Percentiles rank a stretch among this genome's conserved stretches.
These are phyloP conservation scores for Thunnus thynnus DNA, from an alignment of 2,113 vertebrate genomes.

Conservation along the genomic window DNA sequence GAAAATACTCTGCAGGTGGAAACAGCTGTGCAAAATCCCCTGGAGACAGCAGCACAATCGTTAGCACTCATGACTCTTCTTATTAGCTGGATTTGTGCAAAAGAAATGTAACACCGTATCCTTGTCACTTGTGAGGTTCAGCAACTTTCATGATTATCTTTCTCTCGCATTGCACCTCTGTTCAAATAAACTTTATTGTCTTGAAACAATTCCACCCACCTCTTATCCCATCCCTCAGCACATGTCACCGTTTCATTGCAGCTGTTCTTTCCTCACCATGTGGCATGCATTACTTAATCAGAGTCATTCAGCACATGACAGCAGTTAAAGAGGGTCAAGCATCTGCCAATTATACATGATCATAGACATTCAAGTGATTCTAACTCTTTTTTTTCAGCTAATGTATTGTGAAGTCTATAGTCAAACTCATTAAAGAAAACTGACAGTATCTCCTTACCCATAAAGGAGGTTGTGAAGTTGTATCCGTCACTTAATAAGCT, in stretches of 20 bases:
- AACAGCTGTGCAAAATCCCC: slow-evolving; percentile 72
- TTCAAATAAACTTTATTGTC: slow-evolving; percentile 42
- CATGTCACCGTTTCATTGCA: slow-evolving; percentile 9
- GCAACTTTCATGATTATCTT: slow-evolving; percentile 30
- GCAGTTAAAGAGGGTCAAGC: slow-evolving; percentile 28
- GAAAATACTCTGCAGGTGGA: slow-evolving; percentile 76
- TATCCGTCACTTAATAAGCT: too few species aligned
- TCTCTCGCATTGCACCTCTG: slow-evolving; percentile 5
- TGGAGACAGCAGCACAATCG: slow-evolving; percentile 44
- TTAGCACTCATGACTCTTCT: slow-evolving; percentile 61
- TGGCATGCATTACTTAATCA: slow-evolving; percentile 16
- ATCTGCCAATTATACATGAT: slow-evolving; percentile 28
- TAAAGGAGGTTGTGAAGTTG: neutral
- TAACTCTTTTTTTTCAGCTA: neutral
- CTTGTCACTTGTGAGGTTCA: slow-evolving; percentile 46
- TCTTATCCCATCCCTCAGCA: neutral
- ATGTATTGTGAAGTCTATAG: neutral
- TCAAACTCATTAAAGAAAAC: neutral
- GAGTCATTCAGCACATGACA: slow-evolving; percentile 29
- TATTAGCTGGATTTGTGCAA: slow-evolving; percentile 60
- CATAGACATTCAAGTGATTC: neutral
- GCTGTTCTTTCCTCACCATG: slow-evolving; percentile 23
- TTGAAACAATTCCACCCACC: slow-evolving; percentile 23
- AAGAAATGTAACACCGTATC: slow-evolving; percentile 39
- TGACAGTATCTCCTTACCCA: neutral